phyloP scores from a whole-genome alignment of 2,113 vertebrate species.

The Plecotus auritus region DNA sequence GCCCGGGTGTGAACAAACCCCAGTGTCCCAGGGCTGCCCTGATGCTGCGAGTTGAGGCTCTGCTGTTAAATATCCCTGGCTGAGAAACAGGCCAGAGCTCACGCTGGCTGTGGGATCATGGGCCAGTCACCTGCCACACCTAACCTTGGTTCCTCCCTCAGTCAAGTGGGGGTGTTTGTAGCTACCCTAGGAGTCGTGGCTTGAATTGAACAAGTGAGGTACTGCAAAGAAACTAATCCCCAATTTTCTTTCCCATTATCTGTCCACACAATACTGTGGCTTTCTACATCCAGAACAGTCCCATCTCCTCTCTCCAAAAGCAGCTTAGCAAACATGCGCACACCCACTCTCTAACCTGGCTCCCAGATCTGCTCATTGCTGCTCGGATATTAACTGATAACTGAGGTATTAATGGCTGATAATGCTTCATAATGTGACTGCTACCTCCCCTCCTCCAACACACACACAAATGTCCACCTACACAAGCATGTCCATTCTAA shows the following conservation, averaged over 20 bases:
- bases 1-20: background rate
- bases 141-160: background rate
- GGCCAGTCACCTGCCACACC: too few species aligned
- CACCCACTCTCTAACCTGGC: background rate
- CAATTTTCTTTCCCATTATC: background rate
- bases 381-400: background rate
- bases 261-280: background rate
- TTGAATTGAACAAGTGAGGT: background rate
- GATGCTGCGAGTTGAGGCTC: fast-evolving
- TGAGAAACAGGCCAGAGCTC: background rate
- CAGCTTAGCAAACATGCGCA: background rate
- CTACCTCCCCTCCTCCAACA: too few species aligned
- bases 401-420: background rate
- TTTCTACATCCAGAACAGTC: background rate
- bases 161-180: background rate
- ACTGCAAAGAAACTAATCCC: background rate
- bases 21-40: background rate
- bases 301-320: background rate
- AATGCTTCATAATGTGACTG: background rate
- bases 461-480: background rate
- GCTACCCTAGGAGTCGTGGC: background rate
- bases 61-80: background rate
- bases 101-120: background rate
- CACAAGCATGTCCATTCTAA: background rate
- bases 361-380: background rate